Evolutionary conservation across 2,888 invertebrate genomes (phyloP), one percentile per base, ranked within the genome.

Genomic region (Panopea generosa): DNA sequence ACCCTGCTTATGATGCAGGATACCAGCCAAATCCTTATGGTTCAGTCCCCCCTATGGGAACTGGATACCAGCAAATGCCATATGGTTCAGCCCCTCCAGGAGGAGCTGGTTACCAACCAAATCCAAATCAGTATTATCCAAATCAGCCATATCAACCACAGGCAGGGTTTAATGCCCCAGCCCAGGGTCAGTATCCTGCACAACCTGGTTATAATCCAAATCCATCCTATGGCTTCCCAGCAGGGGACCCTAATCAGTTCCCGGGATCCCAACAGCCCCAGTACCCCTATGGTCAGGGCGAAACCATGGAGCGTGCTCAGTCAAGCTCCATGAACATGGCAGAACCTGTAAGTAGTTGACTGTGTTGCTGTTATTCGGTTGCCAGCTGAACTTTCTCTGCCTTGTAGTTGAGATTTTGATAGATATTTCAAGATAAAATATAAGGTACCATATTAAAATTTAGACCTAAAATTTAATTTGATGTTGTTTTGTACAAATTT

Each of bases 211-310:
- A 70, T 45, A 57, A 52, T 40, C 63, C 74, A 7, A 29, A n/a
- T 45, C 61, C 62, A 20, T 62, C 69, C 27, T 66, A 72, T 53
- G 55, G 56, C 1, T 50, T 24, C 20, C 49, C 20, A 6, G 52
- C 57, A 45, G 52, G 50, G 59, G 56, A 26, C 40, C 59, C 67
- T 43, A 52, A 40, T 67, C 67, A 67, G 43, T 67, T 57, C 24
- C 49, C 47, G 16, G 52, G 69, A 26, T 52, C 62, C 16, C 40
- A 53, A n/a, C 62, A 56, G n/a, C 70, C 59, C 7, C 40, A 47
- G 18, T 80, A 80, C 52, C 70, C 76, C 2, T 80, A 80, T 67
- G 80, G 80, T 49, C 80, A 80, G 59, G 80, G 80, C 43, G 80
- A 80, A 65, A 76, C 38, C 33, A 76, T 80, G 76, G 60, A 66